Evolutionary conservation across 2,888 invertebrate genomes (phyloP), one percentile per base, ranked within the genome.

Genomic region (Drosophila picticornis): DNA sequence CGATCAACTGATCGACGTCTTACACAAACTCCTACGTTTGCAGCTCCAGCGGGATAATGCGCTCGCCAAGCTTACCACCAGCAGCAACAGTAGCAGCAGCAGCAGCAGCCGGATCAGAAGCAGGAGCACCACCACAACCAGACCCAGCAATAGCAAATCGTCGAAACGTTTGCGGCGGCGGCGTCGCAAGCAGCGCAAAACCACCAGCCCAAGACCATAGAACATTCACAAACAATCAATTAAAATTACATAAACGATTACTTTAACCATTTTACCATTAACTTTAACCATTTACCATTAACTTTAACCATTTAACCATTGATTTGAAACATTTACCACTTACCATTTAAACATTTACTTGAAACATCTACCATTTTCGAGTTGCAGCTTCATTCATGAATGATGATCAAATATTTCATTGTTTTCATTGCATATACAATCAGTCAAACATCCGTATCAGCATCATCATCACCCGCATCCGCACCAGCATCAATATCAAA

Each of bases 1-100:
- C 4, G 91, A 91, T 43, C 84, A 91, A 52, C 69, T 92, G 56
- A 81, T 92, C 16, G 88, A 88, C 53, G 77, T 91, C 38, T 71
- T 92, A 29, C 84, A 88, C 59, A 85, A 92, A 53, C 71, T 92
- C 27, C 81, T 85, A 36, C 79, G 74, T 27, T 65, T 83, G 52
- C 81, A 80, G 52, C 57, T 81, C 5, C 80, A 83, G 25, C 76
- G 69, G 29, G 79, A 84, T n/a, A 51, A 60, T 36, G 51, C 55
- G 43, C n/a, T 27, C 11, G 50, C 29, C 27, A 32, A 29, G 31
- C 55, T 25, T n/a, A 19, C 34, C 19, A 27, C 40, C 27, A 57
- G 36, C 29, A 10, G 16, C 6, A 57, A 34, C 43, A 7, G 36
- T 43, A 57, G 22, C 27, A 57, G 36, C 31, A 13, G 13, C 7